Conservation (phyloP, 2,113 vertebrate genomes). For the Tachycineta bicolor region DNA sequence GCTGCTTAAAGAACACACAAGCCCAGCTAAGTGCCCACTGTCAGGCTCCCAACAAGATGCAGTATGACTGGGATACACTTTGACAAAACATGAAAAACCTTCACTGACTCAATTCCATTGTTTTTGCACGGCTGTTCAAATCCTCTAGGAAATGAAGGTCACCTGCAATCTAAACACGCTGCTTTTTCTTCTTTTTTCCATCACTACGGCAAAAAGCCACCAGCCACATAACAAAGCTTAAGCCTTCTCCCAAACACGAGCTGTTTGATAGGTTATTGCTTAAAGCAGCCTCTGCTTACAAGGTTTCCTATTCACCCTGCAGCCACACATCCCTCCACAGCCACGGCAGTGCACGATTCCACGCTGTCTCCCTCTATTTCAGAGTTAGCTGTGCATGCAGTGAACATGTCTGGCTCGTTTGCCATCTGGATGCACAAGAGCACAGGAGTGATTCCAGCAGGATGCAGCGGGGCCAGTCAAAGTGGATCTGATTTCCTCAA, state of each 20-base stretch:
- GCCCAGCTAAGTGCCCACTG: rapidly evolving
- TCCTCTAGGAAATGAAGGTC: not conserved
- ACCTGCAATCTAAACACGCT: not conserved
- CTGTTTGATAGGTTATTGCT: not conserved
- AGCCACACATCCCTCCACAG: not conserved
- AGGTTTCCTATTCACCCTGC: not conserved
- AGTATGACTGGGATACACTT: not conserved
- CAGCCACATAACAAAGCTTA: not conserved
- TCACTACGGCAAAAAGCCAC: not conserved
- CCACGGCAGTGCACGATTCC: not conserved
- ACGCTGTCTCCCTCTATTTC: not conserved
- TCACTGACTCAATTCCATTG: not conserved
- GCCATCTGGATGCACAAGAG: not conserved
- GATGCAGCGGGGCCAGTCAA: conserved; percentile 17
- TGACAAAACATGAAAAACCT: not conserved
- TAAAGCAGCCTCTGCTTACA: not conserved
- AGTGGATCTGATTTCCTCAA: conserved; percentile 62
- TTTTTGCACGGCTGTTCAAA: not conserved
- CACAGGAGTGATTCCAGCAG: conserved; percentile 2
- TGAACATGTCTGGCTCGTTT: not conserved
- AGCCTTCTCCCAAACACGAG: not conserved
- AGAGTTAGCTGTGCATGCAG: not conserved
- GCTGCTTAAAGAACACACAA: not conserved
- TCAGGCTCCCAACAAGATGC: not conserved
- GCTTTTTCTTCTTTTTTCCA: not conserved